These are phyloP conservation scores for Sarcophaga rosellei DNA, from an alignment of 2,888 invertebrate species.

Conservation along the genomic window DNA sequence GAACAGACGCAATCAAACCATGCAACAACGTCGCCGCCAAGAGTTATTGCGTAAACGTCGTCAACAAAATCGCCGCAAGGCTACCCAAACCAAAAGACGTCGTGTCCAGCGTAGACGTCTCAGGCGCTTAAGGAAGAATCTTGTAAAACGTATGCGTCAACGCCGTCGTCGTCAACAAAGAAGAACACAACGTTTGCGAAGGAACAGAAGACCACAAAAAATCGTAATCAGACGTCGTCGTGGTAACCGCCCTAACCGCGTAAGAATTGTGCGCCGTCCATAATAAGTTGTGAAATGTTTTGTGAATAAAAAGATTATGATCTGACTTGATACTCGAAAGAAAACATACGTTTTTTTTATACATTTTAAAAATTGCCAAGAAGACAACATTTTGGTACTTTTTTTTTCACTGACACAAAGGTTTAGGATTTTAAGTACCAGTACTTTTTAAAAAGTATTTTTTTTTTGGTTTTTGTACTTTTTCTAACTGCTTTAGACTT, in stretches of 20 bases:
- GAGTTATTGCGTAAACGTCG: conserved; percentile 15
- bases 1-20: conserved; percentile 35
- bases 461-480: no score
- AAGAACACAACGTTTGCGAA: not conserved
- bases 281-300: not conserved
- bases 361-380: not conserved
- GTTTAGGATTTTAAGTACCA: no score
- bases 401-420: no score
- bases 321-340: not conserved
- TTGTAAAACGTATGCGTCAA: not conserved
- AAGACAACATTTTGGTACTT: no score
- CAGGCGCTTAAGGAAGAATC: not conserved
- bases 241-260: conserved; percentile 9
- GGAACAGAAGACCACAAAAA: not conserved
- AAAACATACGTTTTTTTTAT: not conserved
- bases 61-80: conserved; percentile 15
- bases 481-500: no score
- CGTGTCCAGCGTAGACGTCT: conserved; percentile 17
- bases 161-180: not conserved
- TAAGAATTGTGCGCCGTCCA: conserved; percentile 22
- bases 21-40: conserved; percentile 48
- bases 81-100: not conserved
- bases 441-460: no score
- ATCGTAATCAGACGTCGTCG: conserved; percentile 8
- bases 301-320: not conserved